Conservation (phyloP, 1,140 invertebrate species). For the Druon quercuslanigerum region DNA sequence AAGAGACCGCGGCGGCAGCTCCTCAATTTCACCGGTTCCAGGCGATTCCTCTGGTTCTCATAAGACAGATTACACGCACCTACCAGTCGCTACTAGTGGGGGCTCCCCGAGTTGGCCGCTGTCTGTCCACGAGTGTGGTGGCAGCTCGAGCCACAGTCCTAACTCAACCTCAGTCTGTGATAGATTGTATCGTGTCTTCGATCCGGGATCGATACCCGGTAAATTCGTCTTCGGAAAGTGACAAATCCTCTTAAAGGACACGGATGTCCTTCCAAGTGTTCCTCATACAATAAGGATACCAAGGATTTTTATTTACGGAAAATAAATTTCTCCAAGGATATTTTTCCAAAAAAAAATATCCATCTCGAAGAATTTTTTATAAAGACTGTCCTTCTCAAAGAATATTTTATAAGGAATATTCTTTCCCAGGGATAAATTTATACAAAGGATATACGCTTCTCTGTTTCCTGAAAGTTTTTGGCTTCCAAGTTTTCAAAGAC, state of each 20-base stretch:
- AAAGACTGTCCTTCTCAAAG: not conserved
- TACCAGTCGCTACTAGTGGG: constrained; percentile 46
- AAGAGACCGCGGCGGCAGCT: not conserved
- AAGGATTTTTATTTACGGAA: not conserved
- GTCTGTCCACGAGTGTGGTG: constrained; percentile 57
- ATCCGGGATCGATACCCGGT: constrained; percentile 56
- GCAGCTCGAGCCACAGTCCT: constrained; percentile 69
- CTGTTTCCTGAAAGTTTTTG: too few relatives aligned
- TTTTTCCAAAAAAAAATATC: not conserved
- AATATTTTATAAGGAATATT: not conserved
- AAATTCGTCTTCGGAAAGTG: constrained; percentile 37
- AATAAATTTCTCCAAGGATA: not conserved
- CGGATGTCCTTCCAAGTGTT: constrained; percentile 1
- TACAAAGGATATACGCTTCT: too few relatives aligned
- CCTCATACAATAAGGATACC: constrained; percentile 7
- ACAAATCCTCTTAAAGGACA: constrained; percentile 2
- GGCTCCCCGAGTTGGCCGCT: constrained; percentile 40
- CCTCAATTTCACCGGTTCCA: constrained; percentile 32
- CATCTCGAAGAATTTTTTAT: not conserved
- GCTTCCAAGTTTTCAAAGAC: too few relatives aligned
- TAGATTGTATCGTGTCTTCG: constrained; percentile 69
- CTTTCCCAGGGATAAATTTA: not conserved
- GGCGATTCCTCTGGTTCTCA: constrained; percentile 52
- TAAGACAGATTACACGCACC: constrained; percentile 39
- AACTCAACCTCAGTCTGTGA: constrained; percentile 71